Evolutionary conservation across 2,888 invertebrate genomes (phyloP).

Genomic region (Ceramica pisi): DNA sequence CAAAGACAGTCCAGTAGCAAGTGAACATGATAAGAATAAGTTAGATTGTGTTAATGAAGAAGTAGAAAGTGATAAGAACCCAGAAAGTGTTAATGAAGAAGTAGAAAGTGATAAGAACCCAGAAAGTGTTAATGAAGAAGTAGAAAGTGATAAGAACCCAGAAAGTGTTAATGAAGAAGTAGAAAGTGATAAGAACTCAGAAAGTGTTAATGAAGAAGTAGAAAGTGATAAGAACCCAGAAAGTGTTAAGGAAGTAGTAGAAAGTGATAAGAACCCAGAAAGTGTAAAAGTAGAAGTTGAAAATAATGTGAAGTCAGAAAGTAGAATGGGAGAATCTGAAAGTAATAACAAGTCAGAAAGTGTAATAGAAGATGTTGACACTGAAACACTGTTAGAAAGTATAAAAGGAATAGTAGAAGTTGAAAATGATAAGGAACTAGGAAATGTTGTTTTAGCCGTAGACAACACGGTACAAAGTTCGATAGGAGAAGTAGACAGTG

Average conservation of each 20-base stretch:
- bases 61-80: background rate
- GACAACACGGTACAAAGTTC: background rate
- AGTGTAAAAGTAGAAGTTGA: conserved; percentile 1
- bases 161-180: background rate
- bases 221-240: background rate
- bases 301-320: background rate
- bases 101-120: background rate
- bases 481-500: background rate
- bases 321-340: background rate
- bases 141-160: background rate
- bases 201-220: background rate
- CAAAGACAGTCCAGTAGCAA: background rate
- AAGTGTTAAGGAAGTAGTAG: background rate
- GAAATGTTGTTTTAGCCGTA: background rate
- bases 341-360: background rate
- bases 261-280: background rate
- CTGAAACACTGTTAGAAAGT: background rate
- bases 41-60: background rate
- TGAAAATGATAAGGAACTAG: background rate
- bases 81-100: background rate
- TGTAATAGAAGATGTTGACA: background rate
- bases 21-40: conserved; percentile 2
- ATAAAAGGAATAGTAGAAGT: background rate
- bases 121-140: background rate
- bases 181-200: conserved; percentile 4